Conservation (phyloP, 2,888 invertebrate genomes). For the Oegoconia quadripuncta region DNA sequence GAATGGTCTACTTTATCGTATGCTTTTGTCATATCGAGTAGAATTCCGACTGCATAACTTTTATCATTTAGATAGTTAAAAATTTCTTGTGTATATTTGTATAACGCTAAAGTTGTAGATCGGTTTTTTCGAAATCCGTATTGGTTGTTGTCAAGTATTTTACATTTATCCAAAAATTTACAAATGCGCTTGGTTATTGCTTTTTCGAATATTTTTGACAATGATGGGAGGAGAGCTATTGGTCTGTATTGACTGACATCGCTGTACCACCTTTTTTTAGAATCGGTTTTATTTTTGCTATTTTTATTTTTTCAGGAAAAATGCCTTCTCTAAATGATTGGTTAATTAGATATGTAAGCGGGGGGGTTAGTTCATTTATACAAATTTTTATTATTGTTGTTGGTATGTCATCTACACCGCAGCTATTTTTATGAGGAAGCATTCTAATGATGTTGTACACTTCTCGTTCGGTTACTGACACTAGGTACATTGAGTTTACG, state of each 20-base stretch:
- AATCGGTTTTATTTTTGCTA: neutral
- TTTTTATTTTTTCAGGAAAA: neutral
- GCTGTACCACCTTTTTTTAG: neutral
- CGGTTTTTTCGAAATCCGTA: too few relatives aligned
- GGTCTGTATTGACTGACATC: neutral
- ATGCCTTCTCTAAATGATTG: neutral
- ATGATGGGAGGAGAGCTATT: neutral
- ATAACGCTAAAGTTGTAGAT: neutral
- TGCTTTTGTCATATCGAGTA: neutral
- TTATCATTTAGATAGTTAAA: neutral
- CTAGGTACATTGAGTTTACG: neutral
- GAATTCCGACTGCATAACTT: neutral
- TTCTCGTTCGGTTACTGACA: neutral
- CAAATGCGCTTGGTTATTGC: neutral
- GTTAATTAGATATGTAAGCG: neutral
- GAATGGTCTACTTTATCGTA: neutral
- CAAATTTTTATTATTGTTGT: neutral
- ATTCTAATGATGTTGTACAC: neutral
- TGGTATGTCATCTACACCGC: neutral
- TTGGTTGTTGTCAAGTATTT: too few relatives aligned
- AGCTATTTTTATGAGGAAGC: neutral
- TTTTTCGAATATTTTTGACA: constrained; percentile 1
- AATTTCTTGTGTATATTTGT: neutral
- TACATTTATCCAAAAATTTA: neutral
- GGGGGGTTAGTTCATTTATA: neutral